Evolutionary conservation across 2,888 invertebrate genomes (phyloP).

Genomic region (Cheilosia vulpina): DNA sequence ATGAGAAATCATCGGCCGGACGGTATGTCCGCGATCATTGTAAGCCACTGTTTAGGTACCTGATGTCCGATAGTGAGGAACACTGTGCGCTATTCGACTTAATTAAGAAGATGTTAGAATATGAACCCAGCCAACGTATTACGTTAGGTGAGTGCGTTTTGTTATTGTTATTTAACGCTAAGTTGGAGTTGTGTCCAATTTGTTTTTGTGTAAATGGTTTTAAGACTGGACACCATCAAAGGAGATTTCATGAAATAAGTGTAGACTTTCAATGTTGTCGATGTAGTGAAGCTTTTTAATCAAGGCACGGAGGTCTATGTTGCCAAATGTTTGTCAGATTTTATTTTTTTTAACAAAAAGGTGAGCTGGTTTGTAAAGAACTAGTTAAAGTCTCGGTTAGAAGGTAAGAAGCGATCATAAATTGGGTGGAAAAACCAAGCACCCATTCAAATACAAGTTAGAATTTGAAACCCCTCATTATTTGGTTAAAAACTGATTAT

Average conservation of each 20-base stretch:
- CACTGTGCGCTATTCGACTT: slow-evolving; percentile 97
- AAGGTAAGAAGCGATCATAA: too few species aligned
- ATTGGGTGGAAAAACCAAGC: too few species aligned
- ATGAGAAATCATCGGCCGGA: slow-evolving; percentile 97
- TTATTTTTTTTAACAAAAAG: slow-evolving; percentile 6
- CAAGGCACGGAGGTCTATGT: not conserved
- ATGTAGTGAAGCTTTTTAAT: not conserved
- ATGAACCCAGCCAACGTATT: slow-evolving; percentile 96
- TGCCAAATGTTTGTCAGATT: not conserved
- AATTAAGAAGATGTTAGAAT: slow-evolving; percentile 97
- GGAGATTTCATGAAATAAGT: slow-evolving; percentile 3
- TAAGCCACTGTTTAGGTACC: slow-evolving; percentile 97
- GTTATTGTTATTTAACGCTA: slow-evolving; percentile 11
- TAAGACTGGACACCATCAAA: slow-evolving; percentile 35
- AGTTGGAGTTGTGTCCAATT: slow-evolving; percentile 26
- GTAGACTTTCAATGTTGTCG: not conserved
- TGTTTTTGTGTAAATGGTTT: slow-evolving; percentile 16
- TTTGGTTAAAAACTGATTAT: too few species aligned
- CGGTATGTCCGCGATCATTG: slow-evolving; percentile 99
- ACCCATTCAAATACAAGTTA: too few species aligned
- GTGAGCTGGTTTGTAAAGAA: too few species aligned
- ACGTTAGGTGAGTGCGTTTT: slow-evolving; percentile 86
- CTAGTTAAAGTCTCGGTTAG: too few species aligned
- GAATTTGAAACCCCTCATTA: too few species aligned
- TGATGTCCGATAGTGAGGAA: slow-evolving; percentile 94